phyloP scores from a whole-genome alignment of 2,113 vertebrate genomes.

The Alexandromys fortis region DNA sequence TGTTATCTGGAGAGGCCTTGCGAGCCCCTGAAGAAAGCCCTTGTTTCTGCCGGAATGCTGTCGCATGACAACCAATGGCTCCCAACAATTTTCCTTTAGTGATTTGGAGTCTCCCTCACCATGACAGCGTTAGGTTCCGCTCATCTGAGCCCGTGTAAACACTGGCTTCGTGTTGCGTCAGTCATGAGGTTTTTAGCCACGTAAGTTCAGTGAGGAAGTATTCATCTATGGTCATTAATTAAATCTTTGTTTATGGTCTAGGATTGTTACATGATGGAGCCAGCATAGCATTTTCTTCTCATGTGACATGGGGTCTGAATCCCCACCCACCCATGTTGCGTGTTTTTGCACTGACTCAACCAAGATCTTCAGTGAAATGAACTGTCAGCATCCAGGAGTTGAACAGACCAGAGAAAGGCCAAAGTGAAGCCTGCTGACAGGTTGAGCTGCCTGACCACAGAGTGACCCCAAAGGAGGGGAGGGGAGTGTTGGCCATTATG shows the following conservation, averaged over 20 bases:
- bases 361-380: slow-evolving; percentile 70
- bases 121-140: slow-evolving; percentile 68
- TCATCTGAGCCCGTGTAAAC: slow-evolving; percentile 65
- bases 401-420: slow-evolving; percentile 50
- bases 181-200: slow-evolving; percentile 71
- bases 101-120: slow-evolving; percentile 44
- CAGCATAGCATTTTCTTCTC: slow-evolving; percentile 70
- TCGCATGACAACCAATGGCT: background rate
- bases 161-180: slow-evolving; percentile 69
- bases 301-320: slow-evolving; percentile 66
- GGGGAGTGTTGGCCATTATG: slow-evolving; percentile 56
- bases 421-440: slow-evolving; percentile 43
- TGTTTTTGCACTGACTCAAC: slow-evolving; percentile 66
- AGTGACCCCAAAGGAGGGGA: slow-evolving; percentile 68
- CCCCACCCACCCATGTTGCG: background rate
- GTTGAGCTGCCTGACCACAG: slow-evolving; percentile 63
- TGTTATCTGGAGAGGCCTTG: slow-evolving; percentile 54
- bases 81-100: background rate
- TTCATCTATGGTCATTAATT: slow-evolving; percentile 77
- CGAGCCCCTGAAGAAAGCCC: background rate
- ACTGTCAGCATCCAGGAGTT: slow-evolving; percentile 67
- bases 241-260: slow-evolving; percentile 76
- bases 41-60: slow-evolving; percentile 27
- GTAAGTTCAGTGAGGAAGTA: slow-evolving; percentile 65
- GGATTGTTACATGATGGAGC: slow-evolving; percentile 73